Conservation (phyloP, 2,797 vertebrate species). For the Onychomys leucogaster region DNA sequence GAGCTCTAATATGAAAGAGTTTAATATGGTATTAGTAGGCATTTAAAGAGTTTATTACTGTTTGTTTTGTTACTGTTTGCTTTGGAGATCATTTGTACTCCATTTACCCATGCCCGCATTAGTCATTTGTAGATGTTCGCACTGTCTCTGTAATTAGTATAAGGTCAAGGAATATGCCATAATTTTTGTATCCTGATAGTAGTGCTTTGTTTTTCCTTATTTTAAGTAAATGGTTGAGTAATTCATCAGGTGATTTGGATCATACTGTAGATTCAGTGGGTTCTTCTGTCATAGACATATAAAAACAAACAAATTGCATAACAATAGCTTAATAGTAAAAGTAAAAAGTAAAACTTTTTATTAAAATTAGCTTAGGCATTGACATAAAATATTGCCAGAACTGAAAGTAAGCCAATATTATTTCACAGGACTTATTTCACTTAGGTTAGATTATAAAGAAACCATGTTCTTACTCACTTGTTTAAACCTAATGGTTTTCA, state of each 20-base stretch:
- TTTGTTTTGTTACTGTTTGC: neutral
- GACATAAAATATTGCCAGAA: constrained; percentile 42
- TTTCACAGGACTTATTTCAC: constrained; percentile 25
- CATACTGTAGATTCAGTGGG: neutral
- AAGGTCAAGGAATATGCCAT: neutral
- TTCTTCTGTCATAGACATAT: constrained; percentile 5
- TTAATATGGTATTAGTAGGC: neutral
- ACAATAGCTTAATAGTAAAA: neutral
- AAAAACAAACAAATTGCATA: constrained; percentile 43
- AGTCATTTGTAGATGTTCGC: constrained; percentile 23
- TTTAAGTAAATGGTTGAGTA: neutral
- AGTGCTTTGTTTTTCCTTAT: neutral
- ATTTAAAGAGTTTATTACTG: too few species aligned
- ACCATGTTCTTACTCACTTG: neutral
- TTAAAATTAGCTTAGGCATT: neutral
- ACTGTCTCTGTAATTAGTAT: neutral
- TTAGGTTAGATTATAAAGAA: neutral
- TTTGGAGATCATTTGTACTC: neutral
- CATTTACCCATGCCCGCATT: neutral
- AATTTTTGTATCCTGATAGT: neutral
- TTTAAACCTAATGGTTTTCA: constrained; percentile 1
- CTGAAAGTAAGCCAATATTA: neutral
- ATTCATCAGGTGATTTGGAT: neutral
- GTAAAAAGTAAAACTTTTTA: neutral
- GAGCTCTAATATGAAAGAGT: neutral